phyloP scores from a whole-genome alignment of 92 coral and sea anemone genomes.

The Paragorgia papillata region DNA sequence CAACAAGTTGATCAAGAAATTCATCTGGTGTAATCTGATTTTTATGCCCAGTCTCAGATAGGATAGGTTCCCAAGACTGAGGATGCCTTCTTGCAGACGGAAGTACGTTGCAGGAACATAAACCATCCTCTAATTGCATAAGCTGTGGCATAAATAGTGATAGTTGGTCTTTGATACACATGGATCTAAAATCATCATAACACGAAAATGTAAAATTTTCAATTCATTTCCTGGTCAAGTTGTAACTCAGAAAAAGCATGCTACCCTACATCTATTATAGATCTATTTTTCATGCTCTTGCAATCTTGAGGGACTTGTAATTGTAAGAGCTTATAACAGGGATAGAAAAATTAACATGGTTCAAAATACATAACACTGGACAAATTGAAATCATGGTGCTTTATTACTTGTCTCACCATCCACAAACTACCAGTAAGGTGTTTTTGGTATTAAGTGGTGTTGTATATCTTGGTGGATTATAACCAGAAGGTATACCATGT shows the following conservation, averaged over 20 bases:
- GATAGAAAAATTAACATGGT: no score
- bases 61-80: not conserved
- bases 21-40: not conserved
- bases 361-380: no score
- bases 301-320: no score
- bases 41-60: not conserved
- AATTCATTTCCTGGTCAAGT: no score
- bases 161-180: not conserved
- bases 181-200: not conserved
- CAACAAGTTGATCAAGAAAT: slow-evolving; percentile 4
- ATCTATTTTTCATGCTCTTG: no score
- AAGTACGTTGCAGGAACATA: not conserved
- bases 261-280: no score
- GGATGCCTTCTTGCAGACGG: not conserved
- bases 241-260: no score
- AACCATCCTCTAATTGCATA: slow-evolving; percentile 1
- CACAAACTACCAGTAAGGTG: not conserved
- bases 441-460: not conserved
- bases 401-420: no score
- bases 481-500: not conserved
- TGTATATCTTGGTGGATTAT: no score
- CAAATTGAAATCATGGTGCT: no score
- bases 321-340: no score
- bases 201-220: no score
- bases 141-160: slow-evolving; percentile 1